These are phyloP conservation scores for Myiotriccus ornatus DNA, from an alignment of 2,797 vertebrate genomes.

Conservation along the genomic window DNA sequence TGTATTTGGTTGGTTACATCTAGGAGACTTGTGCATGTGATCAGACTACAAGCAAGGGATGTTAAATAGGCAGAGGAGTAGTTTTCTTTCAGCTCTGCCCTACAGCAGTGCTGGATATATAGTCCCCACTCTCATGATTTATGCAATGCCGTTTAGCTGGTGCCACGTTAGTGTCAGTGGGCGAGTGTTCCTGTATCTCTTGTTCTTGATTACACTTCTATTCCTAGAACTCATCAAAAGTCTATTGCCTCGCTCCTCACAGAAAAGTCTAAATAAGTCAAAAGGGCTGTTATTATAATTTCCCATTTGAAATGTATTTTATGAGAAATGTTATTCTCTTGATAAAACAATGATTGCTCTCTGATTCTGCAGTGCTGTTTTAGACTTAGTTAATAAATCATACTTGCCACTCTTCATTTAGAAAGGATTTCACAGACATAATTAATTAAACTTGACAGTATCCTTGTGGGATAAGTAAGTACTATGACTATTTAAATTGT, in stretches of 20 bases:
- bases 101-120: neutral
- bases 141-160: neutral
- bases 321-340: conserved; percentile 33
- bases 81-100: neutral
- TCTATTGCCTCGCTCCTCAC: neutral
- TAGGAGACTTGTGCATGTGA: rapidly evolving
- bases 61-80: neutral
- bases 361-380: conserved; percentile 13
- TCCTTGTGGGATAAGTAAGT: conserved; percentile 14
- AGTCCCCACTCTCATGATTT: neutral
- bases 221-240: conserved; percentile 19
- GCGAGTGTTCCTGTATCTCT: neutral
- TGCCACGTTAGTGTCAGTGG: neutral
- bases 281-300: conserved; percentile 3
- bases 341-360: conserved; percentile 7
- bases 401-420: conserved; percentile 45
- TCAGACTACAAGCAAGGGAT: neutral
- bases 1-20: neutral
- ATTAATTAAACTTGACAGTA: conserved; percentile 46
- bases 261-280: neutral
- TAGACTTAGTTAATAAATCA: conserved; percentile 47
- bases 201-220: conserved; percentile 14
- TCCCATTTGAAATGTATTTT: conserved; percentile 31
- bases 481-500: neutral
- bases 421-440: conserved; percentile 36